Percentiles rank a stretch among this genome's conserved stretches.
Evolutionary conservation across 2,113 vertebrate genomes (phyloP).

Genomic region (Ginglymostoma cirratum): DNA sequence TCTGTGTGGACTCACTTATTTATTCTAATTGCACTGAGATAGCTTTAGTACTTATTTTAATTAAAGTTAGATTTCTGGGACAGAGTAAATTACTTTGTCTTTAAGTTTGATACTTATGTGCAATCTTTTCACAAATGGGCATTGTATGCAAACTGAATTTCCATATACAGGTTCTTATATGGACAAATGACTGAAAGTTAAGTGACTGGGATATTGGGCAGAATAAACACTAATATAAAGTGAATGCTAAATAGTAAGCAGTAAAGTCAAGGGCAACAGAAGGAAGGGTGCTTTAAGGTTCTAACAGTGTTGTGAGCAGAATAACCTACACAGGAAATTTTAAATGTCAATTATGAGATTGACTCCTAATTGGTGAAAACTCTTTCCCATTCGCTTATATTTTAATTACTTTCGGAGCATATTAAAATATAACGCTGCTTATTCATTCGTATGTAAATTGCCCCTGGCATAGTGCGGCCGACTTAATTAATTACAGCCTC

Average conservation of each 20-base stretch:
- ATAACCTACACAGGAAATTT: not conserved
- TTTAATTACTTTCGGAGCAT: not conserved
- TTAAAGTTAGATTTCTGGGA: too few relatives aligned
- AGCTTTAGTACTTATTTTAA: too few relatives aligned
- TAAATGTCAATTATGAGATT: not conserved
- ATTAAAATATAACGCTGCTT: not conserved
- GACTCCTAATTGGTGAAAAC: not conserved
- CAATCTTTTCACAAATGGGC: too few relatives aligned
- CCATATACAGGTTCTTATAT: too few relatives aligned
- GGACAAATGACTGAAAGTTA: too few relatives aligned
- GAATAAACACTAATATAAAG: not conserved
- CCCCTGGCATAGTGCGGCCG: not conserved
- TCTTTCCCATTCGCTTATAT: not conserved
- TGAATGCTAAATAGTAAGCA: not conserved
- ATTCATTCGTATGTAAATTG: not conserved
- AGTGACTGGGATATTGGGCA: not conserved
- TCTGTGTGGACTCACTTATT: too few relatives aligned
- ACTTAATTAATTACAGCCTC: conserved; percentile 21
- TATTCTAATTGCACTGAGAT: too few relatives aligned
- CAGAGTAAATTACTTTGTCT: too few relatives aligned
- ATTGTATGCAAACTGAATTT: too few relatives aligned
- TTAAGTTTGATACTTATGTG: too few relatives aligned
- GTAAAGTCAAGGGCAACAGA: not conserved
- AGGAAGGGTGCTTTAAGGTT: not conserved
- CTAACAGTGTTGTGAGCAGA: not conserved